Evolutionary conservation across 2,113 vertebrate species (phyloP).

Genomic region (Tursiops truncatus): DNA sequence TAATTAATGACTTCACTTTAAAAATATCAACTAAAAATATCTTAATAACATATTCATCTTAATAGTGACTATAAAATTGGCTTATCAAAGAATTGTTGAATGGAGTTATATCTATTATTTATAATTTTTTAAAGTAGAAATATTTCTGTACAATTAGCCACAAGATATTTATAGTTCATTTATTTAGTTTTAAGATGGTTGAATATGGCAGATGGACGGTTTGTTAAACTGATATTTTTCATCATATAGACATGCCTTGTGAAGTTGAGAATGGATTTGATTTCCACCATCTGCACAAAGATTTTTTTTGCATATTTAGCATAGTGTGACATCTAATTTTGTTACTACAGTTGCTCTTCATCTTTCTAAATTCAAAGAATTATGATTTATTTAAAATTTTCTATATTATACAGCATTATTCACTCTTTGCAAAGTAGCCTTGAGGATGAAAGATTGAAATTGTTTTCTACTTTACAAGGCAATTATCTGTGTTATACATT

Average conservation of each 20-base stretch:
- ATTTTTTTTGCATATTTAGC: conserved; percentile 66
- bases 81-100: not conserved
- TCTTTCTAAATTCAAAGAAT: conserved; percentile 60
- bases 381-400: conserved; percentile 53
- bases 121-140: conserved; percentile 24
- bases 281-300: conserved; percentile 71
- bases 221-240: conserved; percentile 68
- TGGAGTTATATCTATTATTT: not conserved
- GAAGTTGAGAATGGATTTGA: conserved; percentile 71
- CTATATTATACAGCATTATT: not conserved
- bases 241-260: conserved; percentile 61
- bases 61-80: not conserved
- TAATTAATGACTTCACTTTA: not conserved
- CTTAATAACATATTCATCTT: not conserved
- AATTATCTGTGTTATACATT: not conserved
- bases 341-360: conserved; percentile 60
- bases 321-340: conserved; percentile 65
- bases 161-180: conserved; percentile 47
- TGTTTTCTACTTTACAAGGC: not conserved
- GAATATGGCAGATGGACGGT: conserved; percentile 55
- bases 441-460: not conserved
- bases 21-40: not conserved
- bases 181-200: conserved; percentile 50
- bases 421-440: not conserved
- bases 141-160: not conserved